Evolutionary conservation across 1,140 invertebrate species (phyloP), one percentile per base, ranked within the genome.

Genomic region (Doryteuthis pealeii): DNA sequence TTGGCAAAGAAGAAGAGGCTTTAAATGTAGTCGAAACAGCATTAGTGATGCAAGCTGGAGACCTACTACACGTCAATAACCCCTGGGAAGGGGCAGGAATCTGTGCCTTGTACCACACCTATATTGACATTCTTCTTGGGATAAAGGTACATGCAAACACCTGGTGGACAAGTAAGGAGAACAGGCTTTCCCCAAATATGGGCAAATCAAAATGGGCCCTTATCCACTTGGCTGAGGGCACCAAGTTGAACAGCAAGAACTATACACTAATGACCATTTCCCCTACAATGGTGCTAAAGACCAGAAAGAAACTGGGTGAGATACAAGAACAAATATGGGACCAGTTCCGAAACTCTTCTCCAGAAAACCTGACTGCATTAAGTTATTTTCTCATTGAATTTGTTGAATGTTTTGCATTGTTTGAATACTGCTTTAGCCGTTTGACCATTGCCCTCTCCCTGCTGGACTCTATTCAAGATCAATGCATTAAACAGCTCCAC

Each of bases 11-110:
- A 26, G 77, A 79, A 26, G 88, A 87, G 35, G 86, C 87, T 31
- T 71, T 77, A 68, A 83, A 84, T 68, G 81, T 89, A 31, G 80
- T 87, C 70, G 82, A 86, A 14, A 87, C 83, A 31, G 86, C 86
- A 3, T 70, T 89, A 35, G 65, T 74, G 6, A 82, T 84, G 84
- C 80, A 80, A 45, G 72, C 74, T 35, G 71, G 73, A 65, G 75
- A 68, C 22, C 43, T 12, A 4, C 33, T 74, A 18, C 40, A 74
- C 26, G 54, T 62, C 54, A 62, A 68, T 65, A 70, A 69, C 40
- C 65, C 26, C 43, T 73, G 70, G 18, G 72, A 75, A 54, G 65
- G 69, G 28, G 70, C 68, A 31, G 80, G 81, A 22, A 22, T 83
- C 18, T 83, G 78, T 75, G 72, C 74, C 12, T 74, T 86, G 75